Conservation (phyloP, 2,797 vertebrate genomes). For the Peromyscus aztecus region DNA sequence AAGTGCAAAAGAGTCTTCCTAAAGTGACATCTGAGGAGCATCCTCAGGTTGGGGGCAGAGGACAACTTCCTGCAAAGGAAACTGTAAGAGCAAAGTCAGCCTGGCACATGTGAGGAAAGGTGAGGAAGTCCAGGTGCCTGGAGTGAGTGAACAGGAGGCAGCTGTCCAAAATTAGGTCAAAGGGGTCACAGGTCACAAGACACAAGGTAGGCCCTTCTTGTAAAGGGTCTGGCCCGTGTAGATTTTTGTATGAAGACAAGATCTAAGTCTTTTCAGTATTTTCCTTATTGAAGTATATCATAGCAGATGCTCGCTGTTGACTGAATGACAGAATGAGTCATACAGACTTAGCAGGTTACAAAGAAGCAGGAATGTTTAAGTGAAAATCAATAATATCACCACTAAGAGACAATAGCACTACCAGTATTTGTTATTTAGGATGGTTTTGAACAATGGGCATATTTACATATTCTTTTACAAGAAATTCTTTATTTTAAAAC, state of each 20-base stretch:
- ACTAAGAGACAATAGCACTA: neutral
- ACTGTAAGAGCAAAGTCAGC: neutral
- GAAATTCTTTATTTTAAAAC: conserved; percentile 23
- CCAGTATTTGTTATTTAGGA: conserved; percentile 22
- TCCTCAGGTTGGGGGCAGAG: neutral
- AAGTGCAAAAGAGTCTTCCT: neutral
- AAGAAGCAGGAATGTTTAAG: conserved; percentile 16
- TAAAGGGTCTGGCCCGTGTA: neutral
- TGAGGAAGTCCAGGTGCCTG: neutral
- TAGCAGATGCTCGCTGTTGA: conserved; percentile 35
- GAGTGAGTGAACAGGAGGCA: neutral
- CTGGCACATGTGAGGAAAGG: neutral
- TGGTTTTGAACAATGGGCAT: conserved; percentile 22
- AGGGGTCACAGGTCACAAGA: neutral
- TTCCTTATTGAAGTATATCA: conserved; percentile 45
- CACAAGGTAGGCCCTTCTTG: neutral
- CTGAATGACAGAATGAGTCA: conserved; percentile 43
- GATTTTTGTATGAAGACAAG: neutral
- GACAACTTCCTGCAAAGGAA: neutral
- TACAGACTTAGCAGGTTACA: conserved; percentile 44
- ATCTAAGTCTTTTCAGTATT: neutral
- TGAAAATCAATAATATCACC: conserved; percentile 21
- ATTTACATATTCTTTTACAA: conserved; percentile 59
- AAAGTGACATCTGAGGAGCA: neutral
- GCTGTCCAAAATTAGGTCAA: neutral